Conservation (phyloP, 2,888 invertebrate species). For the Aphidius colemani region DNA sequence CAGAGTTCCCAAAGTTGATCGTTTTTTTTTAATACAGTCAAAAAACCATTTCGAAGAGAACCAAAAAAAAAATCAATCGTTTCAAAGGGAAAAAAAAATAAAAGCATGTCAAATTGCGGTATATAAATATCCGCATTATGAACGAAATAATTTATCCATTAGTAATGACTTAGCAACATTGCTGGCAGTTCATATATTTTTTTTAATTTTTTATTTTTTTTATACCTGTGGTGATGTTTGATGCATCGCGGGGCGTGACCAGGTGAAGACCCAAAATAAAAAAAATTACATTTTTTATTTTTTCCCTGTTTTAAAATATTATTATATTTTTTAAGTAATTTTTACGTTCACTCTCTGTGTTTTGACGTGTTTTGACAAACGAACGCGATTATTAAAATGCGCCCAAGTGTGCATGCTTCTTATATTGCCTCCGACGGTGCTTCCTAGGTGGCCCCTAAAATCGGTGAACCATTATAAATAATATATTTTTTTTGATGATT, state of each 20-base stretch:
- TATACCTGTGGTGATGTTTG: slow-evolving; percentile 33
- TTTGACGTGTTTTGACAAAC: slow-evolving; percentile 61
- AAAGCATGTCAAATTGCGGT: neutral
- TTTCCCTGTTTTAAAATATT: slow-evolving; percentile 2
- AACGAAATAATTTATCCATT: neutral
- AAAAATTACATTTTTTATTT: slow-evolving; percentile 17
- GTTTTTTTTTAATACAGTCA: slow-evolving; percentile 9
- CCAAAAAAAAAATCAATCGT: neutral
- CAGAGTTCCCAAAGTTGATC: slow-evolving; percentile 10
- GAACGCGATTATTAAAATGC: slow-evolving; percentile 52
- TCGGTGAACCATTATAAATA: slow-evolving; percentile 1
- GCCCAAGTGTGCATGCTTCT: slow-evolving; percentile 16
- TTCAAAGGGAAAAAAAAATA: neutral
- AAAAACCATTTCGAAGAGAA: slow-evolving; percentile 22
- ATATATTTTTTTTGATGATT: neutral
- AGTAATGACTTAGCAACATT: slow-evolving; percentile 20
- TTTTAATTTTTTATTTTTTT: neutral
- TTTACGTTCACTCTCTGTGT: slow-evolving; percentile 37
- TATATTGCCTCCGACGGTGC: slow-evolving; percentile 40
- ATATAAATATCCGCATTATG: slow-evolving; percentile 2
- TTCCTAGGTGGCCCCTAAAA: slow-evolving; percentile 51
- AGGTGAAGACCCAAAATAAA: slow-evolving; percentile 23
- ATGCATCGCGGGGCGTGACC: slow-evolving; percentile 57
- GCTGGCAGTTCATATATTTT: neutral
- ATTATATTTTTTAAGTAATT: neutral